Percentiles rank a stretch among this genome's conserved stretches.
Conservation (phyloP, 2,888 invertebrate genomes). For the Odontomyia ornata region DNA sequence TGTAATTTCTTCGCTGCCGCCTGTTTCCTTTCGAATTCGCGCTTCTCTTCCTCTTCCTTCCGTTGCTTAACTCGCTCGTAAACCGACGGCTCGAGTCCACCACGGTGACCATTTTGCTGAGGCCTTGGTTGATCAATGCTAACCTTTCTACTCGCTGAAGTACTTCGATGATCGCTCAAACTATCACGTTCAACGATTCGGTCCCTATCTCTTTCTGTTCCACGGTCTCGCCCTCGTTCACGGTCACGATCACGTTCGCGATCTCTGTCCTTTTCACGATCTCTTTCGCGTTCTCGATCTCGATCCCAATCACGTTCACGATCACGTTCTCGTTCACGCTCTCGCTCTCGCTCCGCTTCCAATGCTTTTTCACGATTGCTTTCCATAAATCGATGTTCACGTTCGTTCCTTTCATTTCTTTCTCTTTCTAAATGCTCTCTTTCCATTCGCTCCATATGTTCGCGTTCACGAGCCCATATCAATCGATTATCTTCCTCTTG, state of each 20-base stretch:
- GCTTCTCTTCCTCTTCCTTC: slow-evolving; percentile 88
- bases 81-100: slow-evolving; percentile 75
- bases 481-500: slow-evolving; percentile 52
- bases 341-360: slow-evolving; percentile 57
- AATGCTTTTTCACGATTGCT: slow-evolving; percentile 44
- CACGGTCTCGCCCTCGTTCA: slow-evolving; percentile 47
- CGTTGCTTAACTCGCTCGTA: slow-evolving; percentile 85
- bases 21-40: slow-evolving; percentile 73
- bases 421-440: slow-evolving; percentile 52
- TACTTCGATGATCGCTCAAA: slow-evolving; percentile 58
- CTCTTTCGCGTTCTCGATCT: slow-evolving; percentile 45
- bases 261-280: slow-evolving; percentile 40
- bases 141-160: slow-evolving; percentile 50
- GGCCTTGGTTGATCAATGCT: slow-evolving; percentile 9
- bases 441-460: slow-evolving; percentile 48
- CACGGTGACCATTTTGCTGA: slow-evolving; percentile 70
- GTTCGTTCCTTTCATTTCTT: slow-evolving; percentile 53
- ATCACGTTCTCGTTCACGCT: slow-evolving; percentile 47
- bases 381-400: slow-evolving; percentile 50
- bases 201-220: slow-evolving; percentile 51
- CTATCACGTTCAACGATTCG: slow-evolving; percentile 52
- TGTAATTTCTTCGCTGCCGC: slow-evolving; percentile 72
- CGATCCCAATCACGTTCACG: slow-evolving; percentile 47
- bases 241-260: slow-evolving; percentile 46
- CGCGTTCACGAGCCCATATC: slow-evolving; percentile 49